These are phyloP conservation scores for Malacoraja senta DNA, from an alignment of 2,797 vertebrate genomes.

Conservation along the genomic window DNA sequence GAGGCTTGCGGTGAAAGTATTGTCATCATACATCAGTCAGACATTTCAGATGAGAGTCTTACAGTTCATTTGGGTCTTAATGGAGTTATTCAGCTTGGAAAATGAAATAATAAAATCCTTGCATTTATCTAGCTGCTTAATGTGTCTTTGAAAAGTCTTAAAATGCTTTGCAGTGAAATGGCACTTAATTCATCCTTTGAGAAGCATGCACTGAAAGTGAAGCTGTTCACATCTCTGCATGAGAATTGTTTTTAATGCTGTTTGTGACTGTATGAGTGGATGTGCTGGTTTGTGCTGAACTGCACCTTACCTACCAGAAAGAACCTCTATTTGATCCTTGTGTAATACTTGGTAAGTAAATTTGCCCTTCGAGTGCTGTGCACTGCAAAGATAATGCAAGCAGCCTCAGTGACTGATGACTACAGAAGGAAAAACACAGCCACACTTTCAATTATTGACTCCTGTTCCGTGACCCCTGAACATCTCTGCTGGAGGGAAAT, in stretches of 20 bases:
- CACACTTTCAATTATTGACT: background rate
- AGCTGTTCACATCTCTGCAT: background rate
- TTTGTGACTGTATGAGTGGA: background rate
- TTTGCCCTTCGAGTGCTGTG: background rate
- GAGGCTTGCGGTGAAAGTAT: background rate
- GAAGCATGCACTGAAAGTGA: background rate
- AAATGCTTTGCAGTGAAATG: background rate
- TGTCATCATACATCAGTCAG: background rate
- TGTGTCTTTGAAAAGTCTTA: background rate
- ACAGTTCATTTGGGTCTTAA: background rate
- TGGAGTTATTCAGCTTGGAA: background rate
- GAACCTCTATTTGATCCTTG: background rate
- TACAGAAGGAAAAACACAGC: background rate
- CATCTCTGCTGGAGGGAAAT: background rate
- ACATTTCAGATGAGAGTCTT: background rate
- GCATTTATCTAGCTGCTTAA: background rate
- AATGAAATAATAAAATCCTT: constrained; percentile 7
- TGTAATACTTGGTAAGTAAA: background rate
- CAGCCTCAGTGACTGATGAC: background rate
- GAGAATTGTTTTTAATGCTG: background rate
- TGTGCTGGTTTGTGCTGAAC: background rate
- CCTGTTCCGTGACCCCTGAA: background rate
- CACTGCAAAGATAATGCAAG: background rate
- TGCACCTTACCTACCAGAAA: background rate
- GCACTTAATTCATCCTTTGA: background rate